Percentiles rank a stretch among this genome's conserved stretches.
These are phyloP conservation scores for Neolamprologus multifasciatus DNA, from an alignment of 2,797 vertebrate genomes.

Conservation along the genomic window DNA sequence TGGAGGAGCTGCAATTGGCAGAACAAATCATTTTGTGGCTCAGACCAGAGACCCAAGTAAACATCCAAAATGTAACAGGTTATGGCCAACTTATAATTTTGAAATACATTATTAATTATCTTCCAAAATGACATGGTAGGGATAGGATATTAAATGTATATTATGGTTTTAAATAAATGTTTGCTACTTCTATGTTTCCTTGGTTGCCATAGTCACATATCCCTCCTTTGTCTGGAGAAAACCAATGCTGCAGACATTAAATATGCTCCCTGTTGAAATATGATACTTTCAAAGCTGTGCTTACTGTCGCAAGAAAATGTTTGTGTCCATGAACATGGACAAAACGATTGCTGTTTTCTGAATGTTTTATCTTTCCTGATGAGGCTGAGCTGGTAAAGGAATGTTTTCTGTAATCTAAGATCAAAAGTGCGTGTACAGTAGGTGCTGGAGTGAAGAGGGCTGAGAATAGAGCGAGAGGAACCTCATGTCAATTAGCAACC, in stretches of 20 bases:
- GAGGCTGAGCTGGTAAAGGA: not conserved
- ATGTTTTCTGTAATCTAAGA: not conserved
- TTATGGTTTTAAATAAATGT: not conserved
- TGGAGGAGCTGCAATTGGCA: too few relatives aligned
- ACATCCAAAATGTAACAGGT: not conserved
- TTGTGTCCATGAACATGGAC: not conserved
- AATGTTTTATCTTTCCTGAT: not conserved
- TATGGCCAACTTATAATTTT: not conserved
- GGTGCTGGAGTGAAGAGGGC: not conserved
- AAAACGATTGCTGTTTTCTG: not conserved
- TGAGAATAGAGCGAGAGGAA: not conserved
- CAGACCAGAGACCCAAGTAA: not conserved
- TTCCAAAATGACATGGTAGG: not conserved
- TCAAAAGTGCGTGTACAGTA: not conserved
- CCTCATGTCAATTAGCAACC: not conserved
- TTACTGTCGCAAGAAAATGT: not conserved
- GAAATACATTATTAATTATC: not conserved
- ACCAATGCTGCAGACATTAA: not conserved
- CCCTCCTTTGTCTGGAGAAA: not conserved
- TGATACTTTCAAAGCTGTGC: not conserved
- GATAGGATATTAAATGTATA: not conserved
- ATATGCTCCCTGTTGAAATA: not conserved
- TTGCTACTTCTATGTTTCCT: not conserved
- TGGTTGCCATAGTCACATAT: not conserved
- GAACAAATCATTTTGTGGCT: not conserved